Evolutionary conservation across 1,140 invertebrate genomes (phyloP).

Genomic region (Danaus melanippus): DNA sequence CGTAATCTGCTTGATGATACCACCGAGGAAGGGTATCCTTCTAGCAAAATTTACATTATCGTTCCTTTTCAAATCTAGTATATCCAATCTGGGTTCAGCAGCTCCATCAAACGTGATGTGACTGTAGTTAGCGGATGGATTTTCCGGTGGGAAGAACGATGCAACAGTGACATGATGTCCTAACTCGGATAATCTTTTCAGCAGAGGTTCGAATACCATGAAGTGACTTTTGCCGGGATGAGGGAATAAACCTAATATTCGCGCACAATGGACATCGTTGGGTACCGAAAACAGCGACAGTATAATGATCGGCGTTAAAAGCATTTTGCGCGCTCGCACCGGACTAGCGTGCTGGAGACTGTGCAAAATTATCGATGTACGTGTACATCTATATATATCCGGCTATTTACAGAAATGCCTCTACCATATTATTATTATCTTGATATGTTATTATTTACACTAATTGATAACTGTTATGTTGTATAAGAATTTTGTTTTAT

Average conservation of each 20-base stretch:
- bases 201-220: constrained; percentile 76
- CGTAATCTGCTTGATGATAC: constrained; percentile 24
- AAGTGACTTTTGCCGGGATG: constrained; percentile 81
- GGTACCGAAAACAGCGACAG: constrained; percentile 21
- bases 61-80: constrained; percentile 41
- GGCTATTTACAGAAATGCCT: too few species aligned
- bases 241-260: constrained; percentile 76
- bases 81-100: constrained; percentile 35
- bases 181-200: constrained; percentile 72
- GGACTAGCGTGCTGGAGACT: too few species aligned
- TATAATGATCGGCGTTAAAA: constrained; percentile 17
- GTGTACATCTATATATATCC: too few species aligned
- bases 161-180: constrained; percentile 79
- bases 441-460: too few species aligned
- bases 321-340: constrained; percentile 28
- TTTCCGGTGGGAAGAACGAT: constrained; percentile 68
- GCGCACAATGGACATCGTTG: constrained; percentile 19
- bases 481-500: too few species aligned
- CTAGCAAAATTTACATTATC: constrained; percentile 30
- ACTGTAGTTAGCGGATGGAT: constrained; percentile 48
- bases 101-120: constrained; percentile 50
- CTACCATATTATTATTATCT: too few species aligned
- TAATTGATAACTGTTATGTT: too few species aligned
- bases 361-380: too few species aligned
- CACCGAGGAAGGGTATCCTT: constrained; percentile 28